Base-by-base conservation (phyloP, 2,888 invertebrate genomes). In the Cremastinae sp. region DNA sequence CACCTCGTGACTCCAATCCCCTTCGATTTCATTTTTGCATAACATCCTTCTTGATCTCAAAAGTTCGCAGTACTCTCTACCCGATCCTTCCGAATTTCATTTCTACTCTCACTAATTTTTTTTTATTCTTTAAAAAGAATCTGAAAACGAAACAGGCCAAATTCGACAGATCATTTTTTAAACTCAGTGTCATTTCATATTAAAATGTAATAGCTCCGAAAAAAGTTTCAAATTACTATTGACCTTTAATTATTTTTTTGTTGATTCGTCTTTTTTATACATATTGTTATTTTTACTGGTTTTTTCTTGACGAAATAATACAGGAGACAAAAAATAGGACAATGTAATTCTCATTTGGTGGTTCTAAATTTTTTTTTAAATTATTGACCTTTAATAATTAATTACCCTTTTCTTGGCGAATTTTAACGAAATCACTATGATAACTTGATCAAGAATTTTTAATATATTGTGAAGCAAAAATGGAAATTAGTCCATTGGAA, bases 1-100 rank as follows among this genome's bases (percentile, higher is more conserved):
- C 73, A 65, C 70, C 70, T 49, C 59, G 62, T 68, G 58, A 66
- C 61, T 69, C 34, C 68, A 64, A 75, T 59, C 59, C 62, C 69
- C 54, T 56, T 65, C 64, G 49, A 71, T 62, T 16, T 38, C 51
- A 51, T 41, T 68, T 83, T 80, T 80, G 74, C 79, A 79, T 82
- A 75, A 82, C 74, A 49, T 36, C 38, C 16, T 49, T n/a, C 28
- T 28, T 28, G 28, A 9, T 12, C 38, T 38, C 28, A 9, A 49
- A 62, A 38, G 14, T 12, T 51, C 38, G 16, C 12, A 49, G 38
- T 34, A 41, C 7, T 7, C 28, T 28, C 28, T 2, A 28, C 28
- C 2, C 28, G 28, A 28, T 28, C 28, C 28, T 28, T 28, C 28
- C 28, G 28, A 28, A 28, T 28, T 28, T 28, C 28, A 28, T 5